Percentiles rank a stretch among this genome's conserved stretches.
Evolutionary conservation across 2,797 vertebrate species (phyloP).

Genomic region (Pantherophis vulpinus): DNA sequence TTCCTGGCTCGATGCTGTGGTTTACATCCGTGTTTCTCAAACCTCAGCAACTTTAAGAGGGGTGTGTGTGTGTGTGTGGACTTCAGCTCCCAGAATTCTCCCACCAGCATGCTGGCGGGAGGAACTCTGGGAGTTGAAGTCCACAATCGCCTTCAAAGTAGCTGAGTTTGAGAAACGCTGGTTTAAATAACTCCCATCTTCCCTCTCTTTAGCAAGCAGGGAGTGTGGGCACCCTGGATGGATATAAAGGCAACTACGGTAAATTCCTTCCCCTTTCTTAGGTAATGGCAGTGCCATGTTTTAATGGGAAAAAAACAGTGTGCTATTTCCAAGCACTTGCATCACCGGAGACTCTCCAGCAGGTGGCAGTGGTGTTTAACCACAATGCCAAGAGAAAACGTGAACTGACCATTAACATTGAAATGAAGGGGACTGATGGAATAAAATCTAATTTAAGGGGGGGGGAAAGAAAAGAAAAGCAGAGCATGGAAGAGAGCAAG

Average conservation of each 20-base stretch:
- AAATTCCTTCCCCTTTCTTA: background rate
- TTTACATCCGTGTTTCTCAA: background rate
- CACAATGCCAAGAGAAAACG: background rate
- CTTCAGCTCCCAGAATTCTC: background rate
- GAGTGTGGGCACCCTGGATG: background rate
- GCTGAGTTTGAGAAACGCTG: background rate
- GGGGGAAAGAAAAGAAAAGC: background rate
- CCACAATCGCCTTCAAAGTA: background rate
- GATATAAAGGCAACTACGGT: background rate
- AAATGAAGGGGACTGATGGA: background rate
- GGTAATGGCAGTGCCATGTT: background rate
- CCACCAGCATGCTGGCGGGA: background rate
- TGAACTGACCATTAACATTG: background rate
- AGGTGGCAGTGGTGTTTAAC: background rate
- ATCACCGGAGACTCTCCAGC: background rate
- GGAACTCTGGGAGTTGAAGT: background rate
- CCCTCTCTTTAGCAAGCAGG: background rate
- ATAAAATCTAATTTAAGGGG: slow-evolving; percentile 1
- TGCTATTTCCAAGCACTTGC: background rate
- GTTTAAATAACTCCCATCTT: background rate
- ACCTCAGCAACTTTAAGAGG: background rate
- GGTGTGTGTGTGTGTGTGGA: background rate
- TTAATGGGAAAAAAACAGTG: background rate
- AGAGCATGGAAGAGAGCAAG: background rate
- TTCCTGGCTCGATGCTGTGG: slow-evolving; percentile 15